Evolutionary conservation across 2,888 invertebrate species (phyloP).

Genomic region (Drosophila diplacantha): DNA sequence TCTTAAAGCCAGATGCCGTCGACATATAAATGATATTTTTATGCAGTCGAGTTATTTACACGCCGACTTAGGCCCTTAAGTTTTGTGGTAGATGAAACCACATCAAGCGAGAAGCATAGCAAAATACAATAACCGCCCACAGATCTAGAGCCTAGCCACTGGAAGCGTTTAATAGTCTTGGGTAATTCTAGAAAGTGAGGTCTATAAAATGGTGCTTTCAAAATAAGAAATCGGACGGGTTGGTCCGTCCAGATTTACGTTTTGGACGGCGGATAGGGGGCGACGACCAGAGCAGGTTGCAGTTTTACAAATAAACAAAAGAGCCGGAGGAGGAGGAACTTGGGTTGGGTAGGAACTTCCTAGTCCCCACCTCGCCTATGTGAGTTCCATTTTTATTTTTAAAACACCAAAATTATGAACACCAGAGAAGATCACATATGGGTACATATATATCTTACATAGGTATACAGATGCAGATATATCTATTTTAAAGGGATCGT

Average conservation of each 20-base stretch:
- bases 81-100: conserved; percentile 42
- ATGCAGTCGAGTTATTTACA: conserved; percentile 31
- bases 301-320: conserved; percentile 59
- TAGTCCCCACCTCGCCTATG: conserved; percentile 40
- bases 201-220: conserved; percentile 54
- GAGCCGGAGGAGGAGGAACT: conserved; percentile 9
- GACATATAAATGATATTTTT: conserved; percentile 41
- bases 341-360: conserved; percentile 43
- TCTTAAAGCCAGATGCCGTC: conserved; percentile 43
- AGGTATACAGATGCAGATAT: conserved; percentile 35
- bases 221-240: conserved; percentile 32
- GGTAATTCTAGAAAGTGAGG: conserved; percentile 57
- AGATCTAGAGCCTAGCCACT: conserved; percentile 40
- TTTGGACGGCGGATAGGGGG: conserved; percentile 11
- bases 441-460: background rate
- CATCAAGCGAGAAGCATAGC: conserved; percentile 38
- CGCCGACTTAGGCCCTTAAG: conserved; percentile 26
- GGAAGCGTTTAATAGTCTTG: conserved; percentile 54
- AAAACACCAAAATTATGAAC: conserved; percentile 53
- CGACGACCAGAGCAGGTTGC: conserved; percentile 53
- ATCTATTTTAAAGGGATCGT: conserved; percentile 50
- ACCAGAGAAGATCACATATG: conserved; percentile 14
- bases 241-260: conserved; percentile 48
- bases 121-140: conserved; percentile 61
- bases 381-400: conserved; percentile 55